Evolutionary conservation across 2,888 invertebrate species (phyloP), one percentile per base, ranked within the genome.

Genomic region (Zygaena filipendulae): DNA sequence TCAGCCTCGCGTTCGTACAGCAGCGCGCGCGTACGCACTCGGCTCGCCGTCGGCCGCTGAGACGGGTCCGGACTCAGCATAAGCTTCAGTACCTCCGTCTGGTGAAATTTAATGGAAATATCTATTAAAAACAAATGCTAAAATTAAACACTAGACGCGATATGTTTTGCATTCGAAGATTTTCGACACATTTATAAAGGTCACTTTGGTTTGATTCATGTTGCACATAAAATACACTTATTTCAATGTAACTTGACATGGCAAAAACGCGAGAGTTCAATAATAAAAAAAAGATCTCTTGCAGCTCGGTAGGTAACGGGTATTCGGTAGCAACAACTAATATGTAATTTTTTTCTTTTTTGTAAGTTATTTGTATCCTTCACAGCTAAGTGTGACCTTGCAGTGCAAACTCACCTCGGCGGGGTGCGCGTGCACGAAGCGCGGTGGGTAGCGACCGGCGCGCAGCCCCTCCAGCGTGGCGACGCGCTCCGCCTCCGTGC

Each of bases 401-500:
- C n/a, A n/a, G n/a, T n/a, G n/a, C n/a, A n/a, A n/a, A 18, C 36
- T 42, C 59, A 92, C 92, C 84, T 94, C 93, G 28, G 85, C 71
- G 1, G 86, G 83, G 70, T 87, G 86, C 13, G 84, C 66, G 0
- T 62, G 50, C 1, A 63, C 52, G 58, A 97, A 95, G 19, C 84
- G 67, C 2, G 63, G 47, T 0, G 95, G 93, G 61, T 90, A 93
- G 10, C 69, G 61, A 3, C 85, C 84, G 24, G 83, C 81, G 27
- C 91, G 82, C 20, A 92, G 75, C 38, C 84, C 72, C 29, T 83
- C 77, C 27, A 95, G 68, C 4, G 86, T 84, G 21, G 81, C 66
- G 36, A 90, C 82, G 27, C 97, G 82, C 70, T 99, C 98, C 84
- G 95, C 90, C 64, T 94, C 91, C 0, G 98, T 98, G 6, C 79